Conservation (phyloP, 2,888 invertebrate genomes). For the Erebia palarica region DNA sequence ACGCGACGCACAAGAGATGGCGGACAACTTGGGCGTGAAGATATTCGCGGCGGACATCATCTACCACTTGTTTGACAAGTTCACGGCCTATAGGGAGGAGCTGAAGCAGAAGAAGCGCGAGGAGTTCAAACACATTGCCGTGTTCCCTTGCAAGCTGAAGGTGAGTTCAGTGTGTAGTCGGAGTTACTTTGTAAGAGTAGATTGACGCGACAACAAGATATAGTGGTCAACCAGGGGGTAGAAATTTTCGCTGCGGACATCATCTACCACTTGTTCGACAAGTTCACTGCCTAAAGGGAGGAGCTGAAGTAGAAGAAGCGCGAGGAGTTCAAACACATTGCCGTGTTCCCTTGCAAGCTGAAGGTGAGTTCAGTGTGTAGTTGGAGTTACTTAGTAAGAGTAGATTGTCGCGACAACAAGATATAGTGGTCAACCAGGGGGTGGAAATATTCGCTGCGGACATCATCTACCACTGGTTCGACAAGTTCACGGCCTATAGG, state of each 20-base stretch:
- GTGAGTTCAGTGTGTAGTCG: constrained; percentile 57
- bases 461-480: constrained; percentile 99
- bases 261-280: constrained; percentile 99
- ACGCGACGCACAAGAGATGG: constrained; percentile 98
- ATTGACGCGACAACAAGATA: constrained; percentile 97
- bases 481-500: constrained; percentile 96
- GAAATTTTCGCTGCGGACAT: constrained; percentile 99
- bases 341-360: constrained; percentile 99
- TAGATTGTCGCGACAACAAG: constrained; percentile 95
- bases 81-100: constrained; percentile 95
- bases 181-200: constrained; percentile 43
- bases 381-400: no score
- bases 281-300: constrained; percentile 95
- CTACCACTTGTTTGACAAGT: constrained; percentile 99
- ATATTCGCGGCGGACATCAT: constrained; percentile 99
- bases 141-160: constrained; percentile 98
- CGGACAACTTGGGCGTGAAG: constrained; percentile 95
- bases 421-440: constrained; percentile 95
- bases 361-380: constrained; percentile 76
- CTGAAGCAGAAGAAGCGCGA: constrained; percentile 95
- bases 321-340: constrained; percentile 97
- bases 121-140: constrained; percentile 97
- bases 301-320: constrained; percentile 95
- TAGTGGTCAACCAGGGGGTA: constrained; percentile 96
- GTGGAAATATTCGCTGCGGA: constrained; percentile 99